Base-by-base conservation (phyloP, 1,140 invertebrate genomes). In the Apocrypta bakeri region DNA sequence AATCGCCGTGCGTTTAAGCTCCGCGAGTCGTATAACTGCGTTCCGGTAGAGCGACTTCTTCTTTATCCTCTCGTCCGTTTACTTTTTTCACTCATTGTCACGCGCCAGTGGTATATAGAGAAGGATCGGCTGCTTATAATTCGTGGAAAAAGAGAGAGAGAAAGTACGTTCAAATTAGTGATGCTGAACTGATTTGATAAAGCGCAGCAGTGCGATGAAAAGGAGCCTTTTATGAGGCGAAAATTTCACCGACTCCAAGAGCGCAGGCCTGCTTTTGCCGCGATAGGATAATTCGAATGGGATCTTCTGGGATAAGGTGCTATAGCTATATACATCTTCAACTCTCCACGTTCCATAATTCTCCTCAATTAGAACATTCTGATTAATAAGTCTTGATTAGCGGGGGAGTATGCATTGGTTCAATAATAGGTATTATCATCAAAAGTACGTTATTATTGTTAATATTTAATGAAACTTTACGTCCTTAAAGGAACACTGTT, bases 161-260 rank as follows among this genome's bases (percentile, higher is more conserved):
- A 56, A 37, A 9, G 33, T 9, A 25, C n/a, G 61, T 40, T 79
- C 21, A 61, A 79, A 73, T 80, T 73, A 80, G 68, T 14, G 56
- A 80, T 29, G 56, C 68, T 73, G 29, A 80, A 80, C 27, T 80
- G 29, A 80, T 80, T 80, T 80, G 56, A 80, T 80, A 72, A 61
- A 61, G 40, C n/a, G 40, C 29, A 21, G 2, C 25, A 24, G 40
- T 14, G 48, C 40, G 29, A 71, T 29, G 11, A 78, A 68, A 42
- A 64, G 63, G 63, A 64, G 48, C 3, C 48, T 56, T 56, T 56
- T 56, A 56, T 6, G 48, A 56, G 48, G 48, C 14, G 48, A 17
- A 56, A 56, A 56, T 56, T 56, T 56, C 17, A 14, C 48, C 48
- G 48, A 56, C 48, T 56, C 48, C 14, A 17, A 21, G 17, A 21